Base-by-base conservation (phyloP, 2,888 invertebrate genomes). In the Clepsis dumicolana region DNA sequence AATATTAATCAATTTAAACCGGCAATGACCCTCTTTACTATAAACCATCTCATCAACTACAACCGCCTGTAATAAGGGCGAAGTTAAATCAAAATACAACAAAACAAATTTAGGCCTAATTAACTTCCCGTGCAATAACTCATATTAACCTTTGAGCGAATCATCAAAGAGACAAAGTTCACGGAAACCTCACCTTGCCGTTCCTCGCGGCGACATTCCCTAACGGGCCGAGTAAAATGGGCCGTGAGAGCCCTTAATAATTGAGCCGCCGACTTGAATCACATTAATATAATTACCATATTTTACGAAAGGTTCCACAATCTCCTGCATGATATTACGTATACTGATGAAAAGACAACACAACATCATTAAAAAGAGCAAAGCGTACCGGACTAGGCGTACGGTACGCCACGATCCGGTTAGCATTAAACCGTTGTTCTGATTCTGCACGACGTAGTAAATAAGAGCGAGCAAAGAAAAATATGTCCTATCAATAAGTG, bases 401-500 rank as follows among this genome's bases (percentile, higher is more conserved):
- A 59, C 38, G 25, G 54, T 54, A 59, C 38, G 25, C 59, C 25
- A 16, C 59, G 59, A 59, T 21, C 59, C 59, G 53, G 72, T 38
- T 53, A 65, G 61, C 69, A 62, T 74, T 72, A 53, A 70, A 65
- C 63, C 70, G 70, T 72, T 71, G 71, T 71, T 71, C 73, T 71
- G 75, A 75, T 80, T 78, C 78, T 71, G 76, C 74, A 73, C 79
- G 76, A 73, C 76, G 74, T 73, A 71, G 76, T 72, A 89, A 89
- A 85, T 82, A 87, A 81, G 80, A 83, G 80, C 75, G 81, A 75
- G 82, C 81, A 83, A 86, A 88, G 85, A 88, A 87, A 79, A 79
- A 77, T 76, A 80, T 86, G 85, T 86, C 83, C 82, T 89, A 91
- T 92, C 90, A 91, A 91, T 92, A 91, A 92, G 88, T 89, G 84